Conservation (phyloP, 2,113 vertebrate species). For the Sturnus vulgaris region DNA sequence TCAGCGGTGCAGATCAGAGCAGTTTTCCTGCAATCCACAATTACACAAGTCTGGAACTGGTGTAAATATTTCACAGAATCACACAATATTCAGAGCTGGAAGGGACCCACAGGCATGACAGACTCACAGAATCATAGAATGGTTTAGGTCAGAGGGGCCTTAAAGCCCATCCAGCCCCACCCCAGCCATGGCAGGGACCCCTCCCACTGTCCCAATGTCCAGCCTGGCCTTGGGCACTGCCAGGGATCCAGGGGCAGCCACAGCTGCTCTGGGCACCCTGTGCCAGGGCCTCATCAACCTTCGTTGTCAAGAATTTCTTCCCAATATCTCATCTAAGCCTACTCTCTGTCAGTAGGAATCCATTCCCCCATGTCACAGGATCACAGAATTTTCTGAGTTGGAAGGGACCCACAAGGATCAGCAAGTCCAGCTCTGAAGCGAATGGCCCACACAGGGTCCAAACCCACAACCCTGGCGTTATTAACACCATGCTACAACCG, state of each 20-base stretch:
- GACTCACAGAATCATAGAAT: background rate
- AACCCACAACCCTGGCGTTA: background rate
- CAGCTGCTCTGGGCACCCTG: background rate
- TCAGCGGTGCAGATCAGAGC: background rate
- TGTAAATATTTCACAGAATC: background rate
- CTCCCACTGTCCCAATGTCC: fast-evolving
- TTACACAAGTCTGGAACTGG: background rate
- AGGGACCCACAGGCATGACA: background rate
- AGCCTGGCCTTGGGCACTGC: background rate
- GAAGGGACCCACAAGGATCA: background rate
- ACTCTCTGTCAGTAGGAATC: background rate
- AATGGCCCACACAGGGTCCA: background rate
- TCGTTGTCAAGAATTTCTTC: background rate
- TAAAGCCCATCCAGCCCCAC: fast-evolving
- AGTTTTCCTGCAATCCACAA: background rate
- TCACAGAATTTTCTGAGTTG: background rate
- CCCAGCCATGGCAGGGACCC: background rate
- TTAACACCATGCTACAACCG: background rate
- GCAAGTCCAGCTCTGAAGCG: background rate
- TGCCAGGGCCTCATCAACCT: background rate
- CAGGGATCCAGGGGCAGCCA: background rate
- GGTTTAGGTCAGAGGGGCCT: background rate
- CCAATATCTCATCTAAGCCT: background rate
- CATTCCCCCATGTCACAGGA: background rate
- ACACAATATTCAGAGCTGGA: background rate